Evolutionary conservation across 2,113 vertebrate species (phyloP).

Genomic region (Sander vitreus): DNA sequence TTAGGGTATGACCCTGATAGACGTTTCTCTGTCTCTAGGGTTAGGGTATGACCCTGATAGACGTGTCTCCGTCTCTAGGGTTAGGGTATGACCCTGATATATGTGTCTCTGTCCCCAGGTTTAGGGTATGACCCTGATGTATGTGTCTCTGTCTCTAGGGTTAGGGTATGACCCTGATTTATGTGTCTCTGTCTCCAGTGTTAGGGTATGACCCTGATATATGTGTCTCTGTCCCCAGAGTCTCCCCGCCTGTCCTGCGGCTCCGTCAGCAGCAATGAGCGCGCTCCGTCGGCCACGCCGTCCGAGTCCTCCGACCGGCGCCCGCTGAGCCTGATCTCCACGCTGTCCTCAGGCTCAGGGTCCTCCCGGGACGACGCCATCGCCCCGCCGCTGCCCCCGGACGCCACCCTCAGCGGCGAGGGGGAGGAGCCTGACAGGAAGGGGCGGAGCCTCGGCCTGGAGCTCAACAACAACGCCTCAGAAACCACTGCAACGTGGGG

Average conservation of each 20-base stretch:
- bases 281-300: conserved; percentile 76
- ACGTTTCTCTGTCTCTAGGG: too few relatives aligned
- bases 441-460: conserved; percentile 7
- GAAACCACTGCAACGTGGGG: too few relatives aligned
- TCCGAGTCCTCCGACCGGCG: conserved; percentile 75
- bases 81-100: too few relatives aligned
- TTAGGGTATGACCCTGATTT: too few relatives aligned
- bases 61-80: too few relatives aligned
- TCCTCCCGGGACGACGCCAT: conserved; percentile 77
- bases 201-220: too few relatives aligned
- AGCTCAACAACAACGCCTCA: conserved; percentile 71
- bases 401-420: conserved; percentile 45
- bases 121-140: too few relatives aligned
- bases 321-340: conserved; percentile 77
- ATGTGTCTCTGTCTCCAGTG: too few relatives aligned
- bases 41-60: too few relatives aligned
- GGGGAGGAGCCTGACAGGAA: neutral
- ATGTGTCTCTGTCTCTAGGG: too few relatives aligned
- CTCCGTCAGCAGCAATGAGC: conserved; percentile 84
- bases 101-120: too few relatives aligned
- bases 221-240: conserved; percentile 65
- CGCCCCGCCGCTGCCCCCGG: conserved; percentile 28
- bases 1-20: too few relatives aligned
- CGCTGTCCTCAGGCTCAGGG: conserved; percentile 78
- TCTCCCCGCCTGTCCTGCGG: conserved; percentile 77